phyloP scores from a whole-genome alignment of 2,797 vertebrate species.

The Sibirionetta formosa region DNA sequence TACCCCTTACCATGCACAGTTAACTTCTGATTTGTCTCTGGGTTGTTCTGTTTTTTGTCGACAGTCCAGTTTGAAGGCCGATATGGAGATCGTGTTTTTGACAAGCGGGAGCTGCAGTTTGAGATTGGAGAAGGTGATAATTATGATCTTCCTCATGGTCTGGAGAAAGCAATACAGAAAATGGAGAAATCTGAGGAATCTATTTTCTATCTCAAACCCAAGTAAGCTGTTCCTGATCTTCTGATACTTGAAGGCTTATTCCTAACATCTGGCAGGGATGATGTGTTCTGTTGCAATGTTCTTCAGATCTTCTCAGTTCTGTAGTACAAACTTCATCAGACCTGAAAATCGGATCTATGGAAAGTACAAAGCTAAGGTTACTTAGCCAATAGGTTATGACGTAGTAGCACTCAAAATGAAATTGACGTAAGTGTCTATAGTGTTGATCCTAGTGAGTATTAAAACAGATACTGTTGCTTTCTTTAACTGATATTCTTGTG shows the following conservation, averaged over 20 bases:
- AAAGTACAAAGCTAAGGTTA: fast-evolving
- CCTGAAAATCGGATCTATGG: not conserved
- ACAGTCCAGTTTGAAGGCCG: constrained; percentile 90
- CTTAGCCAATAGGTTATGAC: not conserved
- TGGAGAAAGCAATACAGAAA: constrained; percentile 92
- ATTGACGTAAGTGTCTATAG: not conserved
- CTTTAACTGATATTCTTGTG: not conserved
- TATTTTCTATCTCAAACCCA: constrained; percentile 90
- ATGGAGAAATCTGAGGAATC: constrained; percentile 96
- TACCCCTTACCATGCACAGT: not conserved
- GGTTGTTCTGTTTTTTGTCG: not conserved
- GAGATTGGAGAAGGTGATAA: constrained; percentile 92
- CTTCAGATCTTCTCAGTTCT: not conserved
- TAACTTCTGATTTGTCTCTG: not conserved
- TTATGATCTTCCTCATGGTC: constrained; percentile 89
- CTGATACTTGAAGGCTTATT: not conserved
- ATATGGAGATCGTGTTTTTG: constrained; percentile 87
- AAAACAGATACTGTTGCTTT: fast-evolving
- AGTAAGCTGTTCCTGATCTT: constrained; percentile 80
- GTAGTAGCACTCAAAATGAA: not conserved
- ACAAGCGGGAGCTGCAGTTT: constrained; percentile 91
- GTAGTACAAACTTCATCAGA: not conserved
- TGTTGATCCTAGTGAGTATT: not conserved
- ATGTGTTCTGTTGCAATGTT: fast-evolving
- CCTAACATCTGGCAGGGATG: not conserved